Evolutionary conservation across 2,113 vertebrate species (phyloP).

Genomic region (Elgaria multicarinata): DNA sequence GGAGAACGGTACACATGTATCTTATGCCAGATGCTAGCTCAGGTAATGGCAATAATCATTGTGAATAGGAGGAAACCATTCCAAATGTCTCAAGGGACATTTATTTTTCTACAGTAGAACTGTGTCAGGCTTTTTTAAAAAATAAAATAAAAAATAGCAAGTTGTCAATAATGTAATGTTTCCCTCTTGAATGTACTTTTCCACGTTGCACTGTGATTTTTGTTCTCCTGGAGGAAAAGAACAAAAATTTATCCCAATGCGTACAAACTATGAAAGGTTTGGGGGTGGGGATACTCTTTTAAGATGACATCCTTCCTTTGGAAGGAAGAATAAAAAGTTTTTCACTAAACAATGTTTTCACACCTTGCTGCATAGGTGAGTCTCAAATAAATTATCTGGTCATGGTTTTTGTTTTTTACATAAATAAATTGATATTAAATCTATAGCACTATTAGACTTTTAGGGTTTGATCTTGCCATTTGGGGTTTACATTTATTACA

Average conservation of each 20-base stretch:
- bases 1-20: background rate
- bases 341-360: constrained; percentile 24
- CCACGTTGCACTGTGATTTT: constrained; percentile 8
- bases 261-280: background rate
- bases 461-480: background rate
- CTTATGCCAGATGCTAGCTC: constrained; percentile 31
- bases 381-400: background rate
- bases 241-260: constrained; percentile 28
- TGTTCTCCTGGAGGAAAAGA: background rate
- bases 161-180: background rate
- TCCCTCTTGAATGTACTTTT: background rate
- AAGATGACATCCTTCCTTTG: constrained; percentile 19
- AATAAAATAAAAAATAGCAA: background rate
- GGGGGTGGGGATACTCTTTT: constrained; percentile 30
- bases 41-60: constrained; percentile 35
- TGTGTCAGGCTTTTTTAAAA: background rate
- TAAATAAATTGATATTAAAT: background rate
- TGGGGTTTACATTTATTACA: background rate
- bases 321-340: background rate
- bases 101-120: constrained; percentile 20
- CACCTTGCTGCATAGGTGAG: background rate
- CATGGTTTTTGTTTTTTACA: too few relatives aligned
- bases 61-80: constrained; percentile 11
- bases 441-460: background rate
- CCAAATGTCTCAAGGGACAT: constrained; percentile 8